A percentile compares a stretch with the other conserved stretches of the same genome.
Evolutionary conservation across 2,113 vertebrate genomes (phyloP).

Genomic region (Vanacampus margaritifer): DNA sequence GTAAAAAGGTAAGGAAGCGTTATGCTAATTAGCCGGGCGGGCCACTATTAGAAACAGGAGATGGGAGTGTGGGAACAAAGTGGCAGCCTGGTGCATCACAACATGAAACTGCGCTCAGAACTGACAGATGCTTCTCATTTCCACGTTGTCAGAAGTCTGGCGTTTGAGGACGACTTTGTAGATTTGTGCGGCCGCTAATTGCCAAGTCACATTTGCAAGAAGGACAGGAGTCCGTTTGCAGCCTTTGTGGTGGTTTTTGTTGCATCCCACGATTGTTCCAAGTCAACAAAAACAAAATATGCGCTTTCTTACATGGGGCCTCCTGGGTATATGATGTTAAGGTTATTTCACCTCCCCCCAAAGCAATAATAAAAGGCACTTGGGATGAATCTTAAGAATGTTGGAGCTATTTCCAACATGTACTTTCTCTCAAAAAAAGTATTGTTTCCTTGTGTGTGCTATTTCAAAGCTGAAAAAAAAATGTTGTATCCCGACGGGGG

Average conservation of each 20-base stretch:
- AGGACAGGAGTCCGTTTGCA: slow-evolving; percentile 69
- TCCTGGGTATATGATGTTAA: slow-evolving; percentile 63
- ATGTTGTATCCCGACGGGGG: slow-evolving; percentile 56
- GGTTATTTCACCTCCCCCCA: slow-evolving; percentile 54
- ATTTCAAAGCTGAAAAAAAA: slow-evolving; percentile 61
- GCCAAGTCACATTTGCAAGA: slow-evolving; percentile 72
- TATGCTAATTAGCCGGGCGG: slow-evolving; percentile 74
- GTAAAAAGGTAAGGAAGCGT: slow-evolving; percentile 62
- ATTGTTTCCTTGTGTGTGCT: slow-evolving; percentile 58
- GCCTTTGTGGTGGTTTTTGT: slow-evolving; percentile 62
- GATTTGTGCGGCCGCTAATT: slow-evolving; percentile 73
- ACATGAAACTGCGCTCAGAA: slow-evolving; percentile 78
- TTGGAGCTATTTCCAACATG: slow-evolving; percentile 63
- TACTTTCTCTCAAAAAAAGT: slow-evolving; percentile 61
- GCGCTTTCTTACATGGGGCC: slow-evolving; percentile 53
- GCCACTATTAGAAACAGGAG: slow-evolving; percentile 73
- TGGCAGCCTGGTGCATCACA: slow-evolving; percentile 68
- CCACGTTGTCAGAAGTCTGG: slow-evolving; percentile 70
- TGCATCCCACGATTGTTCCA: slow-evolving; percentile 63
- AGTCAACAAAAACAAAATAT: slow-evolving; percentile 68
- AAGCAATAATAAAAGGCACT: slow-evolving; percentile 56
- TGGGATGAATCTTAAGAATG: slow-evolving; percentile 62
- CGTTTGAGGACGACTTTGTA: slow-evolving; percentile 73
- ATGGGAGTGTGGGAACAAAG: slow-evolving; percentile 73
- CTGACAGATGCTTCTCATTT: slow-evolving; percentile 80